These are phyloP conservation scores for Pseudolycoriella hygida DNA, from an alignment of 2,888 invertebrate genomes.

Conservation along the genomic window DNA sequence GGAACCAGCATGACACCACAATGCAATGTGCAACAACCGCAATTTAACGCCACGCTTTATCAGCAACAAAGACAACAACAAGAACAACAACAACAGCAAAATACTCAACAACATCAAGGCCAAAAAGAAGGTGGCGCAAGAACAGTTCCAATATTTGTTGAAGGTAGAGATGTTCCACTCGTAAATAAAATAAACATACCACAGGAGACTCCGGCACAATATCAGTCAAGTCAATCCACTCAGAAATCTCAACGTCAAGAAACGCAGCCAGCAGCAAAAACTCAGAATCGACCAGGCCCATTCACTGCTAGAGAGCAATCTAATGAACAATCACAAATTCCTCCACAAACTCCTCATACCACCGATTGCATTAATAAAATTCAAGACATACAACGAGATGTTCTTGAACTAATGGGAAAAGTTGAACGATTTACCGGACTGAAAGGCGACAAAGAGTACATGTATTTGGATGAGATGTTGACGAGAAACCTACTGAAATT, in stretches of 20 bases:
- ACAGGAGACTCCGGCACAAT: not conserved
- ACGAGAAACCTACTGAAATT: conserved; percentile 80
- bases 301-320: conserved; percentile 4
- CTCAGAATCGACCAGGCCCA: conserved; percentile 11
- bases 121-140: conserved; percentile 40
- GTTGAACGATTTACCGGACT: conserved; percentile 56
- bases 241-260: not conserved
- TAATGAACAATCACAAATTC: conserved; percentile 21
- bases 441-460: conserved; percentile 50
- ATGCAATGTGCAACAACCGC: not conserved
- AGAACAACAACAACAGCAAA: not conserved
- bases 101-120: conserved; percentile 15
- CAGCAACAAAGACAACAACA: conserved; percentile 4
- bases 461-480: conserved; percentile 88
- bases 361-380: conserved; percentile 60
- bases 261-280: conserved; percentile 9
- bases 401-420: conserved; percentile 55
- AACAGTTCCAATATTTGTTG: conserved; percentile 76
- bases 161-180: conserved; percentile 66
- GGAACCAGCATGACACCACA: conserved; percentile 4
- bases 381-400: conserved; percentile 61
- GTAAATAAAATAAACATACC: conserved; percentile 35
- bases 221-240: not conserved
- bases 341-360: conserved; percentile 26
- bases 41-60: conserved; percentile 4